These are phyloP conservation scores for Phrixothrix hirtus DNA, from an alignment of 2,888 invertebrate species.

Conservation along the genomic window DNA sequence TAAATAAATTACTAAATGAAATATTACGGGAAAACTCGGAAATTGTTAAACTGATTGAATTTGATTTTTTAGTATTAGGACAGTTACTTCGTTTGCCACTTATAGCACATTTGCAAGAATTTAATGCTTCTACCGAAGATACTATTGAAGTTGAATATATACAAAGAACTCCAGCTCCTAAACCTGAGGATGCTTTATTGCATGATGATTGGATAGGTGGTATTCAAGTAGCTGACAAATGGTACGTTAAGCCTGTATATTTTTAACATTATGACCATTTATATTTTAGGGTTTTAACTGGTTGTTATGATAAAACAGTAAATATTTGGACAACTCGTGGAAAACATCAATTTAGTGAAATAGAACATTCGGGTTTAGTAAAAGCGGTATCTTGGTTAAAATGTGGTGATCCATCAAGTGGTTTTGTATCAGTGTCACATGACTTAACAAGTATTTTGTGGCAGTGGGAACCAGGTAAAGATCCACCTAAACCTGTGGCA, in stretches of 20 bases:
- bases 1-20: constrained; percentile 80
- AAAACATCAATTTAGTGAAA: constrained; percentile 79
- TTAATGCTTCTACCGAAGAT: constrained; percentile 77
- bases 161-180: constrained; percentile 86
- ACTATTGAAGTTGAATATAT: constrained; percentile 91
- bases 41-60: constrained; percentile 61
- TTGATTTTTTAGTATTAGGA: constrained; percentile 87
- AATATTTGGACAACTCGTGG: constrained; percentile 89
- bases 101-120: constrained; percentile 75
- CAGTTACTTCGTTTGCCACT: constrained; percentile 77
- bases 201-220: constrained; percentile 99
- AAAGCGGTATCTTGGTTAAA: constrained; percentile 89
- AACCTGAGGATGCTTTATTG: constrained; percentile 87
- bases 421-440: constrained; percentile 76
- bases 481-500: constrained; percentile 77
- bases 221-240: constrained; percentile 71
- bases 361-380: constrained; percentile 84
- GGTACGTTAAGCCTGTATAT: no score
- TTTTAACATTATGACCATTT: no score
- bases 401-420: constrained; percentile 60
- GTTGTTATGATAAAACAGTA: constrained; percentile 91
- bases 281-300: constrained; percentile 81
- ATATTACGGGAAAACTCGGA: constrained; percentile 66
- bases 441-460: constrained; percentile 91
- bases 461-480: constrained; percentile 78